phyloP scores from a whole-genome alignment of 1,140 invertebrate genomes.

The Bombyx mandarina region DNA sequence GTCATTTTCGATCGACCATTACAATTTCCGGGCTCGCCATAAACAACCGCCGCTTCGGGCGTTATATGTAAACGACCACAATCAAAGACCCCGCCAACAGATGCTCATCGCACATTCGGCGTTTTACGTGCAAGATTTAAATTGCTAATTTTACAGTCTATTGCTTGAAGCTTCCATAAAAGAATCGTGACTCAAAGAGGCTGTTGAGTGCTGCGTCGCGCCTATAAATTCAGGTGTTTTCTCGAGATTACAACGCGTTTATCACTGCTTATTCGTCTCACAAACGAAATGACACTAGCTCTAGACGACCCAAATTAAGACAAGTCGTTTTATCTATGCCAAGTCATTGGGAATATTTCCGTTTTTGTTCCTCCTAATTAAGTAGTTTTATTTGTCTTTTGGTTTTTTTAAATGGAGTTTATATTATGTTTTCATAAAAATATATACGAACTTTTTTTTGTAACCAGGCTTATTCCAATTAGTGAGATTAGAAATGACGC shows the following conservation, averaged over 20 bases:
- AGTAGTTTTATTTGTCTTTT: too few relatives aligned
- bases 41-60: conserved; percentile 11
- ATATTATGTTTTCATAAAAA: too few relatives aligned
- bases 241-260: conserved; percentile 9
- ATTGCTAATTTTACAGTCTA: conserved; percentile 8
- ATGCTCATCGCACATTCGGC: background rate
- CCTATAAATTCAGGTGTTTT: background rate
- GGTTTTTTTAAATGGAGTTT: too few relatives aligned
- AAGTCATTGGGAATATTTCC: too few relatives aligned
- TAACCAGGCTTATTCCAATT: conserved; percentile 15
- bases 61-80: conserved; percentile 19
- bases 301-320: conserved; percentile 15
- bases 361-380: too few relatives aligned
- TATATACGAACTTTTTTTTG: too few relatives aligned
- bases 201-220: background rate
- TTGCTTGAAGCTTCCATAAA: conserved; percentile 7
- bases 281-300: conserved; percentile 16
- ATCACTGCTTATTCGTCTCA: conserved; percentile 18
- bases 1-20: conserved; percentile 48
- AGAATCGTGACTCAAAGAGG: background rate
- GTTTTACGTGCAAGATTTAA: conserved; percentile 5
- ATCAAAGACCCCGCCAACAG: background rate
- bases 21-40: conserved; percentile 33
- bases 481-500: conserved; percentile 30
- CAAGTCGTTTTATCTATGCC: conserved; percentile 5